phyloP scores from a whole-genome alignment of 2,888 invertebrate genomes.

The Cheilosia variabilis region DNA sequence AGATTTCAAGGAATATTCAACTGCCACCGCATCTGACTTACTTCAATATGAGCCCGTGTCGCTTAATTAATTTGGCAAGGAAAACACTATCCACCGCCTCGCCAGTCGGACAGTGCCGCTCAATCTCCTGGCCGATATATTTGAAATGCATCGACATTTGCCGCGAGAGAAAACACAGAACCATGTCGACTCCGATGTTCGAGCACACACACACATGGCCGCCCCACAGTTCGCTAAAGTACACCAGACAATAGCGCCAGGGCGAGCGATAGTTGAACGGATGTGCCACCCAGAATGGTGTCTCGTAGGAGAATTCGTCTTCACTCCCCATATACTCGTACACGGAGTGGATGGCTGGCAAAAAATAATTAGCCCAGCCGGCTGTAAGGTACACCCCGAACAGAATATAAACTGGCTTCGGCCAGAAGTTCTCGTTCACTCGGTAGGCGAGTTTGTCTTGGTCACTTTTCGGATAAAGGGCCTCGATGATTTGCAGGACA shows the following conservation, averaged over 20 bases:
- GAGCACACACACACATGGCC: slow-evolving; percentile 55
- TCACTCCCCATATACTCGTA: slow-evolving; percentile 35
- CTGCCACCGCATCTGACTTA: too few relatives aligned
- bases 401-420: slow-evolving; percentile 31
- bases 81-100: slow-evolving; percentile 69
- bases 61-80: slow-evolving; percentile 72
- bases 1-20: too few relatives aligned
- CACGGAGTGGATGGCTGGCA: slow-evolving; percentile 48
- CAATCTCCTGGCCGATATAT: slow-evolving; percentile 75
- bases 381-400: slow-evolving; percentile 21
- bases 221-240: slow-evolving; percentile 55
- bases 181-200: slow-evolving; percentile 57
- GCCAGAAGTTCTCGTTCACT: slow-evolving; percentile 60
- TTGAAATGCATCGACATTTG: slow-evolving; percentile 80
- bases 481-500: slow-evolving; percentile 37
- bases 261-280: slow-evolving; percentile 40
- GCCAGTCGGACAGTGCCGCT: slow-evolving; percentile 76
- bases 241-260: slow-evolving; percentile 34
- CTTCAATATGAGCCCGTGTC: slow-evolving; percentile 76
- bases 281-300: slow-evolving; percentile 59
- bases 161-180: slow-evolving; percentile 59
- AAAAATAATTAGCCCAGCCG: slow-evolving; percentile 43
- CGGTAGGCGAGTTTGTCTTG: slow-evolving; percentile 38
- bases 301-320: slow-evolving; percentile 55
- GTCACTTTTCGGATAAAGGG: slow-evolving; percentile 52